phyloP scores from a whole-genome alignment of 2,797 vertebrate genomes.

The Antrozous pallidus region DNA sequence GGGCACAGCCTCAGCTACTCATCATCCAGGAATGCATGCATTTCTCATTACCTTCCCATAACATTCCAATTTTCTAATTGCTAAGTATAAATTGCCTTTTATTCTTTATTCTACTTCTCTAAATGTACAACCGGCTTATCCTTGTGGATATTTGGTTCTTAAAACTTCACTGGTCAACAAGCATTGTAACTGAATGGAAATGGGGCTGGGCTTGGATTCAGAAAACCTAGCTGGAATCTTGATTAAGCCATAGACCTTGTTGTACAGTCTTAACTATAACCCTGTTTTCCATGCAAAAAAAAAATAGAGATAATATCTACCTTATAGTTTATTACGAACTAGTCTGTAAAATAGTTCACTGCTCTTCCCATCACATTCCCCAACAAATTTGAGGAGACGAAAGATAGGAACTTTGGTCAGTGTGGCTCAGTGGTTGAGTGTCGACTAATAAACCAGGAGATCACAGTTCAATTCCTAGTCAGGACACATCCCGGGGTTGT shows the following conservation, averaged over 20 bases:
- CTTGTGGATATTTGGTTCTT: neutral
- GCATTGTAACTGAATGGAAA: neutral
- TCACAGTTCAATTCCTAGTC: too few relatives aligned
- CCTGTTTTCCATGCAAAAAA: neutral
- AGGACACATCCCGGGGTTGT: too few relatives aligned
- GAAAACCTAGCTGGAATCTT: neutral
- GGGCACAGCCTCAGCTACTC: neutral
- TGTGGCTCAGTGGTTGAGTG: too few relatives aligned
- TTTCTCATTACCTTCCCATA: neutral
- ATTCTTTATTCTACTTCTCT: neutral
- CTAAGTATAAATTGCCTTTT: neutral
- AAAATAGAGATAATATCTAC: neutral
- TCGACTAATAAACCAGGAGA: too few relatives aligned
- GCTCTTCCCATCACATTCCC: neutral
- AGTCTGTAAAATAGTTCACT: neutral
- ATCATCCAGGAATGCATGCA: neutral
- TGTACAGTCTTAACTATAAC: neutral
- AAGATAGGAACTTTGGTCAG: neutral
- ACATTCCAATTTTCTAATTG: neutral
- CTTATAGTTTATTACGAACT: neutral
- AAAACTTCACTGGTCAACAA: neutral
- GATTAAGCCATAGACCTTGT: neutral
- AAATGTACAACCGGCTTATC: neutral
- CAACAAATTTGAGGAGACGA: neutral
- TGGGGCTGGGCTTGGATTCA: neutral